Conservation (phyloP, 2,888 invertebrate genomes). For the Calliopum simillimum region DNA sequence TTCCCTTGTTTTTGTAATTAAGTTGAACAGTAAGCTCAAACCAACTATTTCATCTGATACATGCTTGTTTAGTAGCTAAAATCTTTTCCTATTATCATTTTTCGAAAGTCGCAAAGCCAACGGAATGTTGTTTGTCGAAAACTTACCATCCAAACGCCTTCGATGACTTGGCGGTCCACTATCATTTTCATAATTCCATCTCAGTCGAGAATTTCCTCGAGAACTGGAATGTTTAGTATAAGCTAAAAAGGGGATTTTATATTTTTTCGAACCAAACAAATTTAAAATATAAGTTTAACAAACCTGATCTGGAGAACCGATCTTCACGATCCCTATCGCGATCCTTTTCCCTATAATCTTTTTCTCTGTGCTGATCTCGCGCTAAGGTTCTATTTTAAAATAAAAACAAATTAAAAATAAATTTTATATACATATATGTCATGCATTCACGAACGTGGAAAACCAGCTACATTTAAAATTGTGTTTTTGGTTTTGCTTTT, state of each 20-base stretch:
- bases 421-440: neutral
- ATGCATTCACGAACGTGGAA: neutral
- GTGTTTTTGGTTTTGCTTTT: too few relatives aligned
- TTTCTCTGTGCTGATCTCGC: constrained; percentile 67
- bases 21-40: too few relatives aligned
- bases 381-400: constrained; percentile 59
- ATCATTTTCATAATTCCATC: constrained; percentile 67
- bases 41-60: too few relatives aligned
- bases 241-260: constrained; percentile 62
- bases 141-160: constrained; percentile 65
- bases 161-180: constrained; percentile 63
- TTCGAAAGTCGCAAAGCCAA: too few relatives aligned
- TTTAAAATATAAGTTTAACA: constrained; percentile 40
- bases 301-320: constrained; percentile 67
- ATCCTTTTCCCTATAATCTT: constrained; percentile 69
- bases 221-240: constrained; percentile 84
- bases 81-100: too few relatives aligned
- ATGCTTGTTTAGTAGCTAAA: too few relatives aligned
- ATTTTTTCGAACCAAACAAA: neutral
- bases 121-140: neutral
- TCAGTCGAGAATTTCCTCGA: constrained; percentile 68
- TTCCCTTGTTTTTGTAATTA: too few relatives aligned
- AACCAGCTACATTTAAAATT: too few relatives aligned
- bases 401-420: neutral
- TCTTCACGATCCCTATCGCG: constrained; percentile 68